phyloP scores from a whole-genome alignment of 2,797 vertebrate species.

The Numenius phaeopus region DNA sequence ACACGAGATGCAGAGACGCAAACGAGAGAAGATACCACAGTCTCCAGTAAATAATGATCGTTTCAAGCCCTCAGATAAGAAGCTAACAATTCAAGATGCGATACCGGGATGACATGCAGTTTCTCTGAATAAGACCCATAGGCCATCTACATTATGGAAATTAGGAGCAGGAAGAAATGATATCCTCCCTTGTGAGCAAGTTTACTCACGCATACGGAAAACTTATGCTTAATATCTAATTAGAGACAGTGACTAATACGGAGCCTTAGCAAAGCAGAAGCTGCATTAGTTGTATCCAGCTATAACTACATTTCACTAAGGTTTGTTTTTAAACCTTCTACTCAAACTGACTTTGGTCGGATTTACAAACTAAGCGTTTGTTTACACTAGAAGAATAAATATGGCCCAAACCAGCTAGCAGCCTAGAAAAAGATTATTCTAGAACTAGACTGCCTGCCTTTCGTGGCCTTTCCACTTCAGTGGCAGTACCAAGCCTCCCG shows the following conservation, averaged over 20 bases:
- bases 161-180: conserved; percentile 44
- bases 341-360: background rate
- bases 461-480: background rate
- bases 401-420: background rate
- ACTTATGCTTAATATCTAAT: conserved; percentile 66
- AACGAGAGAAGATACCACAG: background rate
- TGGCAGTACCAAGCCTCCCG: background rate
- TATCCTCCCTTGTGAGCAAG: conserved; percentile 62
- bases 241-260: conserved; percentile 57
- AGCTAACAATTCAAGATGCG: background rate
- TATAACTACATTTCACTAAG: background rate
- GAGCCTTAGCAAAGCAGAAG: conserved; percentile 51
- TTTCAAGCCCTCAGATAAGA: background rate
- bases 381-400: background rate
- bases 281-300: conserved; percentile 30
- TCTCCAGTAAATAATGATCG: background rate
- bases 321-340: background rate
- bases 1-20: background rate
- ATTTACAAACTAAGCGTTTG: background rate
- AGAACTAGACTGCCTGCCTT: background rate
- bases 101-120: background rate
- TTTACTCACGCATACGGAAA: conserved; percentile 64
- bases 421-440: background rate
- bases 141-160: conserved; percentile 52
- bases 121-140: conserved; percentile 18